Evolutionary conservation across 2,797 vertebrate genomes (phyloP), one percentile per base, ranked within the genome.

Genomic region (Melopsittacus undulatus): DNA sequence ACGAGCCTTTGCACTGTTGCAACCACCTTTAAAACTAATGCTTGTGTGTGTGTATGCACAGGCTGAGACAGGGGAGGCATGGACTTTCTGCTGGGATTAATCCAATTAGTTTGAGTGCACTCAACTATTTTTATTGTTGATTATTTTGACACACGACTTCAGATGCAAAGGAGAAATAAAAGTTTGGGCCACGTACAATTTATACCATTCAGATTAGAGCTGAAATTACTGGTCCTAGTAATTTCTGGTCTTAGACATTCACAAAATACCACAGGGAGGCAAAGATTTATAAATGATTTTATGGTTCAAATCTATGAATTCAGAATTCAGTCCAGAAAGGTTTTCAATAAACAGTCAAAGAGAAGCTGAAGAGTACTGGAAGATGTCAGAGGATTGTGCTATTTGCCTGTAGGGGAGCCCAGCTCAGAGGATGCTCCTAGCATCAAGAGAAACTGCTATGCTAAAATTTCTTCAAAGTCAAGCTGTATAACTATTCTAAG

Each of bases 1-100:
- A 42, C 23, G 42, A 95, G 82, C 74, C 89, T 91, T 95, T 92
- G 87, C 80, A 91, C 87, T 85, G 86, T 86, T 96, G 75, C 70
- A 90, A 66, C 29, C 46, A 73, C 81, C 75, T 66, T 48, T 64
- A 18, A 13, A 38, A 42, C 73, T 76, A 69, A 66, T 43, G 51
- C 17, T n/a, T 68, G n/a, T 86, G 85, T 70, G 61, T 75, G 75
- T 83, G 62, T 69, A 62, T 80, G 81, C 38, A 70, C 45, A 0
- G 0, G 34, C 48, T 77, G 76, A 87, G 68, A 81, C 17, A 66
- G 45, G 43, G 40, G 45, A 91, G 64, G 46, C 48, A 66, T 0
- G 62, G 87, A 14, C 20, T 20, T 86, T 63, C 40, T 78, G 20
- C 21, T 94, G 40, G 40, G n/a, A 66, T 67, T 77, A 82, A 78